Conservation (phyloP, 1,140 invertebrate genomes). For the Drosophila ambigua region DNA sequence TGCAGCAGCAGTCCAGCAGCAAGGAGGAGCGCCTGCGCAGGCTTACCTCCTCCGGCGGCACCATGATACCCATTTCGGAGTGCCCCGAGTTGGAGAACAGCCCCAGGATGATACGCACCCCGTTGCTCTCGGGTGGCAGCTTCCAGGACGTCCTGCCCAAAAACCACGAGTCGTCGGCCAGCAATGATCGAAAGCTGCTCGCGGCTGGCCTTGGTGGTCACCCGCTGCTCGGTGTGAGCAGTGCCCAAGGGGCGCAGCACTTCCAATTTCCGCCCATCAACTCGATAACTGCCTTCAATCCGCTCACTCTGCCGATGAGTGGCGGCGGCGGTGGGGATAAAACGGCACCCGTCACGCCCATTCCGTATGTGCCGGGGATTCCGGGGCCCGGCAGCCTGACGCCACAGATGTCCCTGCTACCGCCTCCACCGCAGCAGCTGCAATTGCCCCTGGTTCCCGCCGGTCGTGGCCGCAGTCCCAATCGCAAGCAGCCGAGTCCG, state of each 20-base stretch:
- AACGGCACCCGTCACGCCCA: constrained; percentile 88
- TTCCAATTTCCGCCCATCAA: constrained; percentile 87
- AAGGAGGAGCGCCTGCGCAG: constrained; percentile 74
- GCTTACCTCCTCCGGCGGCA: constrained; percentile 77
- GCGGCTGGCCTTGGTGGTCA: not conserved
- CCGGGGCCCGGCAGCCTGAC: constrained; percentile 89
- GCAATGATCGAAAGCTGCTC: constrained; percentile 62
- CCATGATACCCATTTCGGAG: constrained; percentile 78
- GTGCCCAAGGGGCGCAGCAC: constrained; percentile 78
- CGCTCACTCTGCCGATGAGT: constrained; percentile 85
- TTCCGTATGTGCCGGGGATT: constrained; percentile 93
- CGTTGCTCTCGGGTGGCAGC: constrained; percentile 76
- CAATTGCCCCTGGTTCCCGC: constrained; percentile 44
- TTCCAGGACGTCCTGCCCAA: constrained; percentile 78
- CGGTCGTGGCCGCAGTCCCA: constrained; percentile 55
- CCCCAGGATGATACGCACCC: constrained; percentile 79
- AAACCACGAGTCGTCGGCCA: constrained; percentile 8
- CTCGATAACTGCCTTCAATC: constrained; percentile 89
- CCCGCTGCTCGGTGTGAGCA: constrained; percentile 15
- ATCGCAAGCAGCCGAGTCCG: constrained; percentile 67
- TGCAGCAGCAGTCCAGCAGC: constrained; percentile 16
- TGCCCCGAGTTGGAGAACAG: constrained; percentile 77
- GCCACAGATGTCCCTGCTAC: constrained; percentile 77
- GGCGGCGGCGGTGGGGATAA: constrained; percentile 76
- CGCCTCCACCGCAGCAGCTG: constrained; percentile 63